These are phyloP conservation scores for Hemicordylus capensis DNA, from an alignment of 2,113 vertebrate genomes.

Conservation along the genomic window DNA sequence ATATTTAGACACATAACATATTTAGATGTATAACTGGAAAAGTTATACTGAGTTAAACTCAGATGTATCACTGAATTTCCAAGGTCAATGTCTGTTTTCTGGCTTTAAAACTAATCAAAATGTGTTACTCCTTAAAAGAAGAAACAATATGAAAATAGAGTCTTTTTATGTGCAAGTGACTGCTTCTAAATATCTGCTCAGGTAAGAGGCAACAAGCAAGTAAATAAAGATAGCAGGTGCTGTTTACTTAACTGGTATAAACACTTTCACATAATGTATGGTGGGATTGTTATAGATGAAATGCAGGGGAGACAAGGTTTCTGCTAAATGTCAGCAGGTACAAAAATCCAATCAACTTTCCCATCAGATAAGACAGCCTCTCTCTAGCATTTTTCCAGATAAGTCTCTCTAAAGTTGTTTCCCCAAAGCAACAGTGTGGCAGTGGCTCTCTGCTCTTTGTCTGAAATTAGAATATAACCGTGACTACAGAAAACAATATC, in stretches of 20 bases:
- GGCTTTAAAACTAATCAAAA: not conserved
- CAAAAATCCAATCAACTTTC: conserved; percentile 52
- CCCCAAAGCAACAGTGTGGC: conserved; percentile 25
- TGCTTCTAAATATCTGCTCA: not conserved
- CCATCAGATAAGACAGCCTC: conserved; percentile 54
- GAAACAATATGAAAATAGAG: not conserved
- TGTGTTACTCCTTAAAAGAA: not conserved
- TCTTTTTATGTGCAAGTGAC: not conserved
- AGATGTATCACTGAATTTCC: not conserved
- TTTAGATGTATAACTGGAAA: too few species aligned
- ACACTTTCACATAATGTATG: not conserved
- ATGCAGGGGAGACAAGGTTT: conserved; percentile 29
- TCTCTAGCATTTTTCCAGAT: conserved; percentile 4
- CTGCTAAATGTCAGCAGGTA: conserved; percentile 39
- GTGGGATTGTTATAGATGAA: conserved; percentile 27
- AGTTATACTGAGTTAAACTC: too few species aligned
- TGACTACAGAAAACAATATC: not conserved
- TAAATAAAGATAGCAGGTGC: conserved; percentile 6
- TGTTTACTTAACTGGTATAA: conserved; percentile 49
- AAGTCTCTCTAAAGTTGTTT: conserved; percentile 17
- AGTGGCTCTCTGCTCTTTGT: conserved; percentile 34
- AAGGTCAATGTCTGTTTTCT: not conserved
- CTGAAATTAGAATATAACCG: conserved; percentile 16
- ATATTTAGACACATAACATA: not conserved
- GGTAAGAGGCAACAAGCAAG: not conserved